Evolutionary conservation across 2,797 vertebrate genomes (phyloP).

Genomic region (Streptopelia turtur): DNA sequence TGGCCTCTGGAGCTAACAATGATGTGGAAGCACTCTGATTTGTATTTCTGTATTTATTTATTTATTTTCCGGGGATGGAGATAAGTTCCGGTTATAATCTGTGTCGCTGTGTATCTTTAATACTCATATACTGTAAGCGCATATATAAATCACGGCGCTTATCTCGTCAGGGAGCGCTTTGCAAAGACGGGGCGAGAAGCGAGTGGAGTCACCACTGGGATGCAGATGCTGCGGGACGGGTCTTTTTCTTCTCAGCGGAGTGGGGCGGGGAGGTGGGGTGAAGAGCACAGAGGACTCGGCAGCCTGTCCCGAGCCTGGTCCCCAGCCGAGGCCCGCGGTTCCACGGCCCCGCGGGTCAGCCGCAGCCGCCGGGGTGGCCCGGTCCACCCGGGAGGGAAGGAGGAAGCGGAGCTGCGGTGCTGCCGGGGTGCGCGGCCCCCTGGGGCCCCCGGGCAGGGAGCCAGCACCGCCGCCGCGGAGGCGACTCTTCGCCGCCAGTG

Average conservation of each 20-base stretch:
- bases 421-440: not conserved
- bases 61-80: not conserved
- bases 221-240: not conserved
- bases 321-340: not conserved
- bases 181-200: not conserved
- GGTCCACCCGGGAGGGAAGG: not conserved
- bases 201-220: not conserved
- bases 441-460: not conserved
- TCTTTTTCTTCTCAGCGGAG: not conserved
- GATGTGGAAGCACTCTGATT: not conserved
- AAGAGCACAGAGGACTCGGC: not conserved
- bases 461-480: not conserved
- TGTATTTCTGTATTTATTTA: not conserved
- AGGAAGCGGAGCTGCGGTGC: not conserved
- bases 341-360: not conserved
- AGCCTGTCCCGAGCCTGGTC: not conserved
- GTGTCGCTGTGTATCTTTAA: not conserved
- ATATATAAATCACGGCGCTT: not conserved
- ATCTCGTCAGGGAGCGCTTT: not conserved
- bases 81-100: not conserved
- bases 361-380: not conserved
- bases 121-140: too few species aligned
- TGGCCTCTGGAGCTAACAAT: not conserved
- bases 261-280: too few species aligned
- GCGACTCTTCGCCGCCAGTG: not conserved